Percentiles rank a stretch among this genome's conserved stretches.
Evolutionary conservation across 2,113 vertebrate species (phyloP).

Genomic region (Lampris incognitus): DNA sequence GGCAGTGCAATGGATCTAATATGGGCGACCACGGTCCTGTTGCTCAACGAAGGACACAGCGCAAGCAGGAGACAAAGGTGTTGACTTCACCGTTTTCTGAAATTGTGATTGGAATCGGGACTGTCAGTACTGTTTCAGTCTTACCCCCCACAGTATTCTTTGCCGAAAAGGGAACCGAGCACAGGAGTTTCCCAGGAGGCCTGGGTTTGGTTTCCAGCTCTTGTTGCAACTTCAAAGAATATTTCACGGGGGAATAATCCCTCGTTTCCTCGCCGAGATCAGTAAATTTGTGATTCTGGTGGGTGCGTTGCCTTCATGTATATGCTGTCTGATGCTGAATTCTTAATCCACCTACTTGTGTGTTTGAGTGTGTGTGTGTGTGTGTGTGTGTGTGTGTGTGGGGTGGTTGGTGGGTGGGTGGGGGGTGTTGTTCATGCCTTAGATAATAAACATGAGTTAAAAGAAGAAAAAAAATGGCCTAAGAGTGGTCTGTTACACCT

Average conservation of each 20-base stretch:
- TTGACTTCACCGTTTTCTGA: too few species aligned
- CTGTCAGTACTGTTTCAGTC: background rate
- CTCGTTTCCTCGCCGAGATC: slow-evolving; percentile 37
- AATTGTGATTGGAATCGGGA: too few species aligned
- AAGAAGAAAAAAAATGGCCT: too few species aligned
- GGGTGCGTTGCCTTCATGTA: slow-evolving; percentile 19
- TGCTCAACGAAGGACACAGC: background rate
- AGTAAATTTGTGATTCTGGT: background rate
- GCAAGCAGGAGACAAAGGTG: background rate
- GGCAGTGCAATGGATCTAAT: too few species aligned
- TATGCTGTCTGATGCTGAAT: slow-evolving; percentile 10
- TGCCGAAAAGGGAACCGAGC: slow-evolving; percentile 16
- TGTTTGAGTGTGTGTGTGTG: too few species aligned
- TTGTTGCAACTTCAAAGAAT: slow-evolving; percentile 64
- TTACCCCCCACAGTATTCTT: slow-evolving; percentile 5
- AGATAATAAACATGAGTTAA: too few species aligned
- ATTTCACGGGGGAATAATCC: slow-evolving; percentile 40
- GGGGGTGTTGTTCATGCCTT: too few species aligned
- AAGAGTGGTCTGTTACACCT: too few species aligned
- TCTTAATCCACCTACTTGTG: background rate
- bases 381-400: too few species aligned
- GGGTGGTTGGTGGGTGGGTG: too few species aligned
- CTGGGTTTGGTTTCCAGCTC: slow-evolving; percentile 30
- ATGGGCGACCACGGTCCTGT: too few species aligned
- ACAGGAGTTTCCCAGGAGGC: slow-evolving; percentile 30